phyloP scores from a whole-genome alignment of 2,113 vertebrate genomes.

The Chionis minor region DNA sequence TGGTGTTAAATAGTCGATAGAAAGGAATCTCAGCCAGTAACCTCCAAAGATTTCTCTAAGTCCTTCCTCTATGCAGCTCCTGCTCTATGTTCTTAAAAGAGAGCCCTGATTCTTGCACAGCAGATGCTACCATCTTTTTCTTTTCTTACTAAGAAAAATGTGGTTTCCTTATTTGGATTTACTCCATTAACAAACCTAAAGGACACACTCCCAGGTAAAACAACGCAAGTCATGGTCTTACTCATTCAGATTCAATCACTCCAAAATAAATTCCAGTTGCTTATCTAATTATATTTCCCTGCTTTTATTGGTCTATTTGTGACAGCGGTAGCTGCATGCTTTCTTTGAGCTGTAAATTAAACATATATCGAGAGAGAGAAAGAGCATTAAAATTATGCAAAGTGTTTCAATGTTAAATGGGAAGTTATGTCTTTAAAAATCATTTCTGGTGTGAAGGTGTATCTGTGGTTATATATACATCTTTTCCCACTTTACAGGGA shows the following conservation, averaged over 20 bases:
- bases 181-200: not conserved
- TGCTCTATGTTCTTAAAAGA: not conserved
- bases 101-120: not conserved
- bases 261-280: not conserved
- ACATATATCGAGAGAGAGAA: not conserved
- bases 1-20: not conserved
- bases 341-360: not conserved
- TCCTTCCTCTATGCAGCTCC: not conserved
- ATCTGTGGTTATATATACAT: not conserved
- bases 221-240: not conserved
- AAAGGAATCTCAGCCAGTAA: not conserved
- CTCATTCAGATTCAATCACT: not conserved
- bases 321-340: not conserved
- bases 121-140: not conserved
- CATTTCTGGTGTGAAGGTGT: not conserved
- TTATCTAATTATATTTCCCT: not conserved
- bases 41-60: not conserved
- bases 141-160: not conserved
- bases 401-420: not conserved
- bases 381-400: not conserved
- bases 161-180: not conserved
- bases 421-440: constrained; percentile 3
- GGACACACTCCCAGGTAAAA: not conserved
- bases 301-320: not conserved
- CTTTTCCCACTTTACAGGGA: not conserved